Conservation (phyloP, 2,113 vertebrate genomes). For the Phyllopteryx taeniolatus region DNA sequence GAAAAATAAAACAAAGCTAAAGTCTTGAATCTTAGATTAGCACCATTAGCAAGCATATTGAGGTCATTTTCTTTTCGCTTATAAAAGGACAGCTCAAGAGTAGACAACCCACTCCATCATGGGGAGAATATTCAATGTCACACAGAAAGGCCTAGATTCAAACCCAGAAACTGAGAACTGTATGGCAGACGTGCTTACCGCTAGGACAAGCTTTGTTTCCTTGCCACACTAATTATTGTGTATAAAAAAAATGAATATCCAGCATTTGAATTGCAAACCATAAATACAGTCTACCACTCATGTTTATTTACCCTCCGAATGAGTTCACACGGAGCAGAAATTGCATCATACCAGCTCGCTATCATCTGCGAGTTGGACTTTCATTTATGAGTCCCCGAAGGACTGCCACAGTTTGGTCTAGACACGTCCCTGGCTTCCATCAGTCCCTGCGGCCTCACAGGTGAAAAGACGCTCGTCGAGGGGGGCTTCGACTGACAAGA, state of each 20-base stretch:
- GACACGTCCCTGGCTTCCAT: constrained; percentile 63
- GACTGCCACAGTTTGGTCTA: constrained; percentile 55
- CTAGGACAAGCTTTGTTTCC: too few relatives aligned
- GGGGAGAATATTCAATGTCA: too few relatives aligned
- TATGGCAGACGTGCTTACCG: too few relatives aligned
- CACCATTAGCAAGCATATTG: too few relatives aligned
- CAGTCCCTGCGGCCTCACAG: constrained; percentile 37
- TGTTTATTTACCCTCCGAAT: constrained; percentile 29
- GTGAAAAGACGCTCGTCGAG: constrained; percentile 23
- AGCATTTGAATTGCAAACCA: background rate
- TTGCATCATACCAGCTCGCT: constrained; percentile 66
- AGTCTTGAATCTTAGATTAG: background rate
- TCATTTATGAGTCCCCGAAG: constrained; percentile 57
- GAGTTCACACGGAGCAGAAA: constrained; percentile 45
- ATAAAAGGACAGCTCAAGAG: too few relatives aligned
- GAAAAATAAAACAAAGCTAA: background rate
- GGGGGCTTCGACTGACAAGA: constrained; percentile 16
- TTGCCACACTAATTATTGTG: too few relatives aligned
- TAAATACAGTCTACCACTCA: background rate
- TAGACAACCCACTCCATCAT: too few relatives aligned
- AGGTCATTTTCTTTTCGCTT: background rate
- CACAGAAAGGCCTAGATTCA: too few relatives aligned
- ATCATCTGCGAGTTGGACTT: constrained; percentile 50
- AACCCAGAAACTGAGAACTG: too few relatives aligned
- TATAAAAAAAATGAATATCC: background rate